Percentiles rank a stretch among this genome's conserved stretches.
These are phyloP conservation scores for Andrena praecox DNA, from an alignment of 2,888 invertebrate species.

Conservation along the genomic window DNA sequence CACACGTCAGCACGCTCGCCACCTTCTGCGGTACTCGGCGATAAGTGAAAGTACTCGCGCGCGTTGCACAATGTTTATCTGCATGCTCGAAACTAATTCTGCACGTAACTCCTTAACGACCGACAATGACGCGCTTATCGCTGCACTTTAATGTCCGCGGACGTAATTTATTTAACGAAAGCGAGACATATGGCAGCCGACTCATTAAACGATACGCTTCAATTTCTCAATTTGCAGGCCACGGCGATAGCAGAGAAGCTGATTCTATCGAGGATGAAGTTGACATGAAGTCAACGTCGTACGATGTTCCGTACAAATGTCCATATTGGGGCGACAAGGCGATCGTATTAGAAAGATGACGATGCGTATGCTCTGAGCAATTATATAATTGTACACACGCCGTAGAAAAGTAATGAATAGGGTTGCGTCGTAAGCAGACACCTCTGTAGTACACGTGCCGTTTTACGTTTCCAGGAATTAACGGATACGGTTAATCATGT, in stretches of 20 bases:
- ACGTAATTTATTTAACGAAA: background rate
- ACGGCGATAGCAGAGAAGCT: background rate
- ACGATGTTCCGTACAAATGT: slow-evolving; percentile 9
- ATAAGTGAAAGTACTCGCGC: slow-evolving; percentile 10
- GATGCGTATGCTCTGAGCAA: slow-evolving; percentile 24
- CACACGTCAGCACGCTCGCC: background rate
- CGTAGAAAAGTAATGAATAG: background rate
- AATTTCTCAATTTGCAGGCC: slow-evolving; percentile 31
- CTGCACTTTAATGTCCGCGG: background rate
- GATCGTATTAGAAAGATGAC: slow-evolving; percentile 57
- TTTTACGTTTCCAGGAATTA: slow-evolving; percentile 33
- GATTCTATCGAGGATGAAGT: slow-evolving; percentile 29
- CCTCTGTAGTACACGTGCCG: background rate
- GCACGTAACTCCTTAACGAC: background rate
- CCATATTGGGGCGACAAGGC: slow-evolving; percentile 4
- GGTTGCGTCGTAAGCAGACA: background rate
- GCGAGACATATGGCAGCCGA: slow-evolving; percentile 9
- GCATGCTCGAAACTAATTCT: background rate
- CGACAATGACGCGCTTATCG: background rate
- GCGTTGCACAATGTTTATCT: slow-evolving; percentile 5
- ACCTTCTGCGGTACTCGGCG: background rate
- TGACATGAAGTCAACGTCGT: slow-evolving; percentile 36
- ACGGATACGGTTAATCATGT: slow-evolving; percentile 27
- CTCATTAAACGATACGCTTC: background rate
- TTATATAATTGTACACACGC: slow-evolving; percentile 7